Conservation (phyloP, 2,797 vertebrate genomes). For the Protosalanx chinensis region DNA sequence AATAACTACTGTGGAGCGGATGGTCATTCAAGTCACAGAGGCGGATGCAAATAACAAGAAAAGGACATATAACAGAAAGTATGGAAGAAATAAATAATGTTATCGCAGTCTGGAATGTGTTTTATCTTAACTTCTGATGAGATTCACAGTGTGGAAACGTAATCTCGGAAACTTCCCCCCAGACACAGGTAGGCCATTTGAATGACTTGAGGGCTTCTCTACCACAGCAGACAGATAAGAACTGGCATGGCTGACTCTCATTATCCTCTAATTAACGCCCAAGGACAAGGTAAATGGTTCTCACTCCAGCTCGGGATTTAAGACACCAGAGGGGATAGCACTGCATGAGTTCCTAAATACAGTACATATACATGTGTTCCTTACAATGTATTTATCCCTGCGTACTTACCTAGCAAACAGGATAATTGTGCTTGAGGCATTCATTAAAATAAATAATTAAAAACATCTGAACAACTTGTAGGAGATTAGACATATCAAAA, state of each 20-base stretch:
- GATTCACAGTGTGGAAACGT: slow-evolving; percentile 15
- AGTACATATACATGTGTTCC: no score
- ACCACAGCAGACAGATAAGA: slow-evolving; percentile 34
- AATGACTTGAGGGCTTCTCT: slow-evolving; percentile 18
- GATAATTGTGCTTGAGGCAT: no score
- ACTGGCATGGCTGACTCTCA: slow-evolving; percentile 51
- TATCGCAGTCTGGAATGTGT: slow-evolving; percentile 4
- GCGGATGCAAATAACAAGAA: neutral
- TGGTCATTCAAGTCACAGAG: neutral
- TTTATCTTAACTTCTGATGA: slow-evolving; percentile 20
- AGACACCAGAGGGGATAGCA: neutral
- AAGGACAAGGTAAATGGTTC: slow-evolving; percentile 32
- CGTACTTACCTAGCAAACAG: no score
- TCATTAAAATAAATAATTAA: no score
- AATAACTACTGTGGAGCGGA: neutral
- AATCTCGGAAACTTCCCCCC: slow-evolving; percentile 38
- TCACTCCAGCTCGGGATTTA: slow-evolving; percentile 11
- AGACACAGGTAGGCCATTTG: slow-evolving; percentile 34
- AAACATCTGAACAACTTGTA: no score
- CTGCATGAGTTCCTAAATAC: neutral
- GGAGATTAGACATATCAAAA: no score
- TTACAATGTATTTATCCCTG: no score
- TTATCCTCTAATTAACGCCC: slow-evolving; percentile 57
- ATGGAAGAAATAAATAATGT: neutral
- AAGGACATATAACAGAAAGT: neutral